Percentiles rank a stretch among this genome's conserved stretches.
Evolutionary conservation across 2,888 invertebrate genomes (phyloP).

Genomic region (Pachycephus smyrnensis): DNA sequence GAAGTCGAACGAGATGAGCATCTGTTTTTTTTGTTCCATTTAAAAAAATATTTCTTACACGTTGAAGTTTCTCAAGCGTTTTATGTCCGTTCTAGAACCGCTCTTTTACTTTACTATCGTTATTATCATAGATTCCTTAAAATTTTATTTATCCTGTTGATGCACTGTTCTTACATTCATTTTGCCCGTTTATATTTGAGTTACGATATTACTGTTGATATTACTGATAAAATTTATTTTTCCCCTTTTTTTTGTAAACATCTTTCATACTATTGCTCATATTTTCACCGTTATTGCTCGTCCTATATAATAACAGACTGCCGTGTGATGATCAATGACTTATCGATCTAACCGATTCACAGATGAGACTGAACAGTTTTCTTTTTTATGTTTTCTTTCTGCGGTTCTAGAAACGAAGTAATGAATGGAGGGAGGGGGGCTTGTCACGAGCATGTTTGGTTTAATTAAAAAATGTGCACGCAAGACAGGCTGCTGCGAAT

Average conservation of each 20-base stretch:
- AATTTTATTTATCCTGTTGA: neutral
- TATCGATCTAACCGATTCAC: neutral
- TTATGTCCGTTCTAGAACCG: conserved; percentile 30
- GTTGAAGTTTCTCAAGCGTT: conserved; percentile 24
- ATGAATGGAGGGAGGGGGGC: neutral
- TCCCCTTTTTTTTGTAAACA: neutral
- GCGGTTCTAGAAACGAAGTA: conserved; percentile 11
- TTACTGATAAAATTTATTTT: neutral
- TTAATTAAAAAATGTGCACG: neutral
- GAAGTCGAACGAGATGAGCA: conserved; percentile 26
- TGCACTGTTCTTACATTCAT: neutral
- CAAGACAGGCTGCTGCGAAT: neutral
- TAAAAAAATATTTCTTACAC: conserved; percentile 22
- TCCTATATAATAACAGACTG: neutral
- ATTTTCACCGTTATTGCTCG: neutral
- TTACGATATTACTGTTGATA: conserved; percentile 2
- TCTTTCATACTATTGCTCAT: neutral
- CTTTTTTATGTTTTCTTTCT: conserved; percentile 12
- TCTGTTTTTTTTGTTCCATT: conserved; percentile 19
- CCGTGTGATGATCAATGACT: neutral
- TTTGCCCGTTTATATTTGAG: neutral
- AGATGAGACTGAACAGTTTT: conserved; percentile 23
- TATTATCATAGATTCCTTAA: conserved; percentile 17
- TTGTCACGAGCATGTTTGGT: neutral
- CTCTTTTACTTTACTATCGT: conserved; percentile 35